Evolutionary conservation across 2,113 vertebrate species (phyloP).

Genomic region (Podarcis cretensis): DNA sequence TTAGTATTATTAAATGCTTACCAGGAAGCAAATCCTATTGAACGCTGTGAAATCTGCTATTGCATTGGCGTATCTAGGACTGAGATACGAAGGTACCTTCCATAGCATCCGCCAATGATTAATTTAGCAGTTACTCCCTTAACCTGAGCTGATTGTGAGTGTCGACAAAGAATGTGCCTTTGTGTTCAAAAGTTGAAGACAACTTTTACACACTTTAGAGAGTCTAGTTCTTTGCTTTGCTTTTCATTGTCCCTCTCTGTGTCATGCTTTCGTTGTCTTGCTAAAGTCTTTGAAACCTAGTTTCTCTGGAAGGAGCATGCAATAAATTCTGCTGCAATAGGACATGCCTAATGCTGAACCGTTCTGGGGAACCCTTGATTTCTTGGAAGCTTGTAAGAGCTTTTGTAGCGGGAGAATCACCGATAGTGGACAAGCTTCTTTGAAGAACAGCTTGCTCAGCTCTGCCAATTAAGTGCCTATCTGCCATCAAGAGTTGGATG

Average conservation of each 20-base stretch:
- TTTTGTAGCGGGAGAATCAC: not conserved
- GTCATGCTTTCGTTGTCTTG: not conserved
- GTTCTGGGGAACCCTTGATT: not conserved
- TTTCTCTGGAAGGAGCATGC: not conserved
- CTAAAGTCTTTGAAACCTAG: not conserved
- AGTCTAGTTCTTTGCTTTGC: too few relatives aligned
- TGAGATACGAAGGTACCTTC: too few relatives aligned
- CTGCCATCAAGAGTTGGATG: not conserved
- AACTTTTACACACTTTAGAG: too few relatives aligned
- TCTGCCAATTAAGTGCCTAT: not conserved
- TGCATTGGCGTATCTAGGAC: too few relatives aligned
- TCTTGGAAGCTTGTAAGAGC: not conserved
- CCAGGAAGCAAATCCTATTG: too few relatives aligned
- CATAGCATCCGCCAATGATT: too few relatives aligned
- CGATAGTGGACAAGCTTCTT: not conserved
- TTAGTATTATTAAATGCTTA: too few relatives aligned
- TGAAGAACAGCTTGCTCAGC: not conserved
- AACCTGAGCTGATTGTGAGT: too few relatives aligned
- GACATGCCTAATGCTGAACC: not conserved
- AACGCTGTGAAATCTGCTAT: too few relatives aligned
- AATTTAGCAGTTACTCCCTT: too few relatives aligned
- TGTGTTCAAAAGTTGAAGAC: too few relatives aligned
- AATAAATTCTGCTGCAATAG: not conserved
- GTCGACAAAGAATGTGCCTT: too few relatives aligned
- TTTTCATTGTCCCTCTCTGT: not conserved